Conservation (phyloP, 2,797 vertebrate species). For the Zalophus californianus region DNA sequence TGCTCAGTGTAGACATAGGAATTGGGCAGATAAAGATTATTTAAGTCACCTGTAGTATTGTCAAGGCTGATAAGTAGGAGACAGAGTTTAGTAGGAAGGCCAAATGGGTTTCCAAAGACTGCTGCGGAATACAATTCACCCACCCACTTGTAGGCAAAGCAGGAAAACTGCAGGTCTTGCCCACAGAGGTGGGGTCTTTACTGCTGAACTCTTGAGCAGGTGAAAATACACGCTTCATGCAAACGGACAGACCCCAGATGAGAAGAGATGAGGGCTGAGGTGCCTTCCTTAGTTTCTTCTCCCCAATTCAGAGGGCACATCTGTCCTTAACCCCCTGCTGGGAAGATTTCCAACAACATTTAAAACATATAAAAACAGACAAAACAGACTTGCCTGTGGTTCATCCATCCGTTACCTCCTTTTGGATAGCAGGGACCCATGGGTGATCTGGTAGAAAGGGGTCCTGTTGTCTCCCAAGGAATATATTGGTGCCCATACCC, state of each 20-base stretch:
- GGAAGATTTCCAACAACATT: background rate
- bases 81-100: background rate
- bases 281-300: background rate
- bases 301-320: background rate
- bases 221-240: background rate
- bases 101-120: background rate
- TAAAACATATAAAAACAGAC: background rate
- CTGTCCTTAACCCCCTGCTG: background rate
- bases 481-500: no score
- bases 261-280: background rate
- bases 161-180: background rate
- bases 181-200: background rate
- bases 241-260: background rate
- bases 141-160: background rate
- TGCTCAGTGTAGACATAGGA: background rate
- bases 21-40: background rate
- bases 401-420: background rate
- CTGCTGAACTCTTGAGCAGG: background rate
- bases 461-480: background rate
- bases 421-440: background rate
- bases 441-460: background rate
- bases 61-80: slow-evolving; percentile 3
- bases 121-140: background rate
- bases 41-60: background rate
- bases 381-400: background rate